Evolutionary conservation across 2,888 invertebrate species (phyloP).

Genomic region (Sussaba pulchella): DNA sequence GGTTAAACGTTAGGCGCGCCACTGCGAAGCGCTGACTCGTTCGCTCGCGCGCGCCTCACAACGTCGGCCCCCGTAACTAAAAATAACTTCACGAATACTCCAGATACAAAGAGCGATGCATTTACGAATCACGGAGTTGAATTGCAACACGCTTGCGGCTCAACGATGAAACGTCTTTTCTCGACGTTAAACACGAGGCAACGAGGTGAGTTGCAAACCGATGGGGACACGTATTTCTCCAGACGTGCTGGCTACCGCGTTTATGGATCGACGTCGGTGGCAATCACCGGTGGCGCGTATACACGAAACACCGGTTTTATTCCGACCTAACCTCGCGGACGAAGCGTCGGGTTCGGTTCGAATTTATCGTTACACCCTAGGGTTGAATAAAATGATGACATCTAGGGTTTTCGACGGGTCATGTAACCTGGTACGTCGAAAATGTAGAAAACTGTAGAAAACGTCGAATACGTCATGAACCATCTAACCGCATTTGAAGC

Average conservation of each 20-base stretch:
- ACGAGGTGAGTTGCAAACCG: slow-evolving; percentile 18
- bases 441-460: too few relatives aligned
- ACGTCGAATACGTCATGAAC: too few relatives aligned
- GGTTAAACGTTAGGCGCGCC: slow-evolving; percentile 82
- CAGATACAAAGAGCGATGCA: slow-evolving; percentile 76
- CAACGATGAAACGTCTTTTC: slow-evolving; percentile 15
- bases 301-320: neutral
- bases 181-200: slow-evolving; percentile 35
- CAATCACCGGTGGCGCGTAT: neutral
- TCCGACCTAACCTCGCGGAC: neutral
- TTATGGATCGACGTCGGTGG: slow-evolving; percentile 41
- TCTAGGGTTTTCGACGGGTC: too few relatives aligned
- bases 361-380: too few relatives aligned
- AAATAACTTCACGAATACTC: slow-evolving; percentile 78
- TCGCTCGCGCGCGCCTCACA: slow-evolving; percentile 67
- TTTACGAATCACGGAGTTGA: slow-evolving; percentile 65
- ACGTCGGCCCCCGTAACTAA: slow-evolving; percentile 75
- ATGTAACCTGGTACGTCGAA: too few relatives aligned
- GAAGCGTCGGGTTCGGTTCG: slow-evolving; percentile 8
- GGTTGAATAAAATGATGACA: too few relatives aligned
- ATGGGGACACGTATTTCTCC: slow-evolving; percentile 40
- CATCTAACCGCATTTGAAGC: too few relatives aligned
- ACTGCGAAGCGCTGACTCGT: slow-evolving; percentile 63
- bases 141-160: slow-evolving; percentile 21
- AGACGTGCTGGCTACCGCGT: slow-evolving; percentile 36